phyloP scores from a whole-genome alignment of 2,888 invertebrate genomes.

The Cosmorhoe ocellata region DNA sequence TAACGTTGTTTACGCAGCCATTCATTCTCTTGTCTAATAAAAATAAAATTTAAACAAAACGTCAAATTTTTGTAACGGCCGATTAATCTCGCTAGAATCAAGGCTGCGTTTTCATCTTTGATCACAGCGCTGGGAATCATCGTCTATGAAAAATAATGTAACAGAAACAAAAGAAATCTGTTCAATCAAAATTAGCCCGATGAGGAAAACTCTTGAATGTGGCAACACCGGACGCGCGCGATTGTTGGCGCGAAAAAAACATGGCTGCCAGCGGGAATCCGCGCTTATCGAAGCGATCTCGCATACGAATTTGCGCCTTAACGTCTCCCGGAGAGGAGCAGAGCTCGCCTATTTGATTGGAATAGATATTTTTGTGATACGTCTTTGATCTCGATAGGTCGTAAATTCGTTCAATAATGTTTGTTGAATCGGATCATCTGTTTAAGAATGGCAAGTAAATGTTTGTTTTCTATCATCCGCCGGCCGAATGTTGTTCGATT shows the following conservation, averaged over 20 bases:
- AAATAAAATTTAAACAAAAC: slow-evolving; percentile 43
- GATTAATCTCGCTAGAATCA: slow-evolving; percentile 45
- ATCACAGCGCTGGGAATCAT: slow-evolving; percentile 50
- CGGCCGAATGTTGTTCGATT: slow-evolving; percentile 73
- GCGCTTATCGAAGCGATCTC: slow-evolving; percentile 47
- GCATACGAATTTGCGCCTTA: slow-evolving; percentile 56
- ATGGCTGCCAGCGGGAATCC: slow-evolving; percentile 55
- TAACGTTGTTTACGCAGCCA: slow-evolving; percentile 23
- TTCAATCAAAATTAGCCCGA: slow-evolving; percentile 61
- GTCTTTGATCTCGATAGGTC: slow-evolving; percentile 70
- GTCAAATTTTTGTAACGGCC: slow-evolving; percentile 46
- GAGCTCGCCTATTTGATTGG: slow-evolving; percentile 43
- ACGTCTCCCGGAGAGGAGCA: slow-evolving; percentile 43
- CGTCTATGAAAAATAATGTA: slow-evolving; percentile 45
- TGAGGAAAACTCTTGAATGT: slow-evolving; percentile 55
- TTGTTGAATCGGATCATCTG: slow-evolving; percentile 71
- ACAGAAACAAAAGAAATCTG: slow-evolving; percentile 53
- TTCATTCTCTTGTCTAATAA: slow-evolving; percentile 32
- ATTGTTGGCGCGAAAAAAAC: slow-evolving; percentile 62
- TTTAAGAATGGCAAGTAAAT: slow-evolving; percentile 71
- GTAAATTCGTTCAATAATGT: slow-evolving; percentile 72
- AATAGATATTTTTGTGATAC: slow-evolving; percentile 57
- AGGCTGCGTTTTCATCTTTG: slow-evolving; percentile 50
- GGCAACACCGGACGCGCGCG: slow-evolving; percentile 54
- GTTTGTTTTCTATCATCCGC: slow-evolving; percentile 79